A percentile compares a stretch with the other conserved stretches of the same genome.
Evolutionary conservation across 2,888 invertebrate species (phyloP).

Genomic region (Caenorhabditis sp.): DNA sequence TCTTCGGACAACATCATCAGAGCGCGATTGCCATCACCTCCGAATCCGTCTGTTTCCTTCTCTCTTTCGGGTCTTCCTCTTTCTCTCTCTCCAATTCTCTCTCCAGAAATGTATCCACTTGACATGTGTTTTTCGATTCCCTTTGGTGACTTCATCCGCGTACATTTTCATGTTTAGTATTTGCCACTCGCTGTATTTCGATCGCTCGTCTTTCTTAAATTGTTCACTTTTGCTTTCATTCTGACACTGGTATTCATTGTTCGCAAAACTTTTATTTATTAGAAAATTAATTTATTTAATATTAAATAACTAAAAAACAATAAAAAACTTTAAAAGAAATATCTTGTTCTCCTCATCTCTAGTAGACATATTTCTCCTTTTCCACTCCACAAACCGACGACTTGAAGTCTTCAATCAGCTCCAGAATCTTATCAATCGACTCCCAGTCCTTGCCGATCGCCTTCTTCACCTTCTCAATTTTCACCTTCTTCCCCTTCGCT

Average conservation of each 20-base stretch:
- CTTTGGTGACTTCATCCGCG: conserved; percentile 50
- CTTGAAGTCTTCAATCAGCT: conserved; percentile 53
- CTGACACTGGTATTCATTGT: conserved; percentile 37
- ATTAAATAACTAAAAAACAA: conserved; percentile 10
- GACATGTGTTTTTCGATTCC: conserved; percentile 3
- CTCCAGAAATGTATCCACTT: conserved; percentile 34
- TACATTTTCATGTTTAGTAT: conserved; percentile 42
- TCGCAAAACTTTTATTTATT: neutral
- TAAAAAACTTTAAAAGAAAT: conserved; percentile 8
- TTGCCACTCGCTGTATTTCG: conserved; percentile 39
- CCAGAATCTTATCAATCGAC: conserved; percentile 36
- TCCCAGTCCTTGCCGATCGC: conserved; percentile 44
- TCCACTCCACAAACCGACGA: conserved; percentile 48
- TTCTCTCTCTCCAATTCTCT: conserved; percentile 17
- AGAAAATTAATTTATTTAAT: neutral
- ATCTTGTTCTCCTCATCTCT: neutral
- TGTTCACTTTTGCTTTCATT: conserved; percentile 31
- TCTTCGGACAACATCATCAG: too few species aligned
- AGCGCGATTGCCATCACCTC: too few species aligned
- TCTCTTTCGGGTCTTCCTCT: conserved; percentile 26
- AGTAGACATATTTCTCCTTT: conserved; percentile 27
- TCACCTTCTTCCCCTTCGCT: conserved; percentile 37
- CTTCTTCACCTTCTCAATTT: conserved; percentile 51
- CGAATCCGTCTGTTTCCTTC: neutral
- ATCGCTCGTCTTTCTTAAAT: conserved; percentile 19